Evolutionary conservation across 2,888 invertebrate genomes (phyloP).

Genomic region (Chymomyza amoena): DNA sequence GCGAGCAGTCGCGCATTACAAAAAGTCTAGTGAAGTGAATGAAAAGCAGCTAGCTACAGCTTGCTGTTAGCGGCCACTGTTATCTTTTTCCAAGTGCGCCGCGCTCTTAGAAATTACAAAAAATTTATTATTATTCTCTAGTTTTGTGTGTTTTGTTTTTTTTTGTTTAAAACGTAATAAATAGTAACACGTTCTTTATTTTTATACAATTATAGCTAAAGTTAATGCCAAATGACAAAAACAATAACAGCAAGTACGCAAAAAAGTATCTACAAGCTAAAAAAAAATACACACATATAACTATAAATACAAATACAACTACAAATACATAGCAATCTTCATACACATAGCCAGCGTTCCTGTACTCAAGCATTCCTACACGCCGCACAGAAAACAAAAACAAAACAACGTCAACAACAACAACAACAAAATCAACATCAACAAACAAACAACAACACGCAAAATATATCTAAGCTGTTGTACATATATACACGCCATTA

Average conservation of each 20-base stretch:
- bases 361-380: slow-evolving; percentile 71
- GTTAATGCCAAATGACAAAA: slow-evolving; percentile 19
- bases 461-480: slow-evolving; percentile 11
- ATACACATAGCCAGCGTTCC: slow-evolving; percentile 64
- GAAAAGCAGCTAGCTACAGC: background rate
- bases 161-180: slow-evolving; percentile 28
- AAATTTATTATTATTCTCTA: too few species aligned
- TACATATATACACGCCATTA: slow-evolving; percentile 15
- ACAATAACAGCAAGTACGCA: slow-evolving; percentile 28
- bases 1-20: too few species aligned
- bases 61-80: too few species aligned
- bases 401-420: slow-evolving; percentile 24
- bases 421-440: slow-evolving; percentile 21
- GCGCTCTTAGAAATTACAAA: background rate
- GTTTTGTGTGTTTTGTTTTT: background rate
- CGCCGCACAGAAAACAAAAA: slow-evolving; percentile 29
- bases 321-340: slow-evolving; percentile 8
- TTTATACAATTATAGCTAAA: background rate
- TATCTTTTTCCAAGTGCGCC: background rate
- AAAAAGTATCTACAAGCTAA: slow-evolving; percentile 19
- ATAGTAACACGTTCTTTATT: slow-evolving; percentile 21
- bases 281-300: slow-evolving; percentile 25
- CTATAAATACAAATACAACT: slow-evolving; percentile 30
- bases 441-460: background rate
- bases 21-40: too few species aligned